Conservation (phyloP, 1,140 invertebrate species). For the Procambarus clarkii region DNA sequence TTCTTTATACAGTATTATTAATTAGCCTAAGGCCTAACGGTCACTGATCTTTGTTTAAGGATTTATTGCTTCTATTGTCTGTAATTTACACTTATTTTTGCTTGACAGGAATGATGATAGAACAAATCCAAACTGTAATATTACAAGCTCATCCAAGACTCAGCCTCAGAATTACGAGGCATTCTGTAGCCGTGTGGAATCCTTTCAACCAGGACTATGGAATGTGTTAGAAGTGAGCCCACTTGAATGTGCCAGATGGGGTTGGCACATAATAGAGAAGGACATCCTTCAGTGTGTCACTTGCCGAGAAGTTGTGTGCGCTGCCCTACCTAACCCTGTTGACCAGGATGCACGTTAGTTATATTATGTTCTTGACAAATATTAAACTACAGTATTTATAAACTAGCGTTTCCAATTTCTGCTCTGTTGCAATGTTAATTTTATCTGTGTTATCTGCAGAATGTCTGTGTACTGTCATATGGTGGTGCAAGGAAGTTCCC, state of each 20-base stretch:
- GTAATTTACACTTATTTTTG: not conserved
- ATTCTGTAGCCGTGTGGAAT: conserved; percentile 37
- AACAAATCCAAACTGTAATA: too few species aligned
- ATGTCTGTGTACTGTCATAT: too few species aligned
- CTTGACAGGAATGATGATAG: conserved; percentile 5
- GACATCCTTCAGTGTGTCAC: conserved; percentile 56
- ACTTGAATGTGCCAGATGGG: conserved; percentile 49
- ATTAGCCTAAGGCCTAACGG: too few species aligned
- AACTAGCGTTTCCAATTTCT: too few species aligned
- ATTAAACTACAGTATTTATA: too few species aligned
- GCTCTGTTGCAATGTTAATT: too few species aligned
- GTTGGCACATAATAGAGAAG: conserved; percentile 37
- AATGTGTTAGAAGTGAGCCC: conserved; percentile 29
- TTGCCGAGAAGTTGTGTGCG: conserved; percentile 45
- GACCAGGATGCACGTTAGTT: conserved; percentile 39
- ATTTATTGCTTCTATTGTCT: too few species aligned
- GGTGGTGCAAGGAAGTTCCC: too few species aligned
- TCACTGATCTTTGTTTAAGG: too few species aligned
- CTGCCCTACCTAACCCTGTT: conserved; percentile 2
- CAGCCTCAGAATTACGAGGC: conserved; percentile 19
- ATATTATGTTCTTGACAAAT: not conserved
- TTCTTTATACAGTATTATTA: too few species aligned
- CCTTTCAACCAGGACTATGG: conserved; percentile 48
- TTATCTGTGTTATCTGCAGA: too few species aligned
- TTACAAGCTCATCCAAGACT: not conserved